Evolutionary conservation across 2,888 invertebrate species (phyloP).

Genomic region (Trachelus stipa): DNA sequence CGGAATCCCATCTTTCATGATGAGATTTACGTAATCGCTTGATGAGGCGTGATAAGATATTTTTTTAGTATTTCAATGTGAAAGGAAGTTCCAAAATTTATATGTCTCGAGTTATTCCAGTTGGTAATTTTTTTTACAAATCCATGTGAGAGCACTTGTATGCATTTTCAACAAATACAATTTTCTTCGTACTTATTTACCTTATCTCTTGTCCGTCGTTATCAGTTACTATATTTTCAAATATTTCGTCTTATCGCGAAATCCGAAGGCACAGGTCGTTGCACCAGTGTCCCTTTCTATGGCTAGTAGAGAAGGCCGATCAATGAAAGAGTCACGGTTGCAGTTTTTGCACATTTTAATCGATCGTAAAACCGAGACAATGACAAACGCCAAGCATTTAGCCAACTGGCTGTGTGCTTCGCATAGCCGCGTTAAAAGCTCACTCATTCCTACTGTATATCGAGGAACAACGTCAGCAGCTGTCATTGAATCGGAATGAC

Average conservation of each 20-base stretch:
- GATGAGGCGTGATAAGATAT: slow-evolving; percentile 33
- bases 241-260: background rate
- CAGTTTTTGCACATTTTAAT: background rate
- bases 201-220: background rate
- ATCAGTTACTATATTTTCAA: background rate
- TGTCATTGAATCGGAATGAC: background rate
- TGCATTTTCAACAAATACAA: background rate
- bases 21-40: slow-evolving; percentile 42
- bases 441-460: background rate
- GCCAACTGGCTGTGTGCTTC: background rate
- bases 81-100: background rate
- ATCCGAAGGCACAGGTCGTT: background rate
- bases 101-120: background rate
- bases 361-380: background rate
- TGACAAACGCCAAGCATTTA: background rate
- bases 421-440: background rate
- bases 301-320: background rate
- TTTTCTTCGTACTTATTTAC: background rate
- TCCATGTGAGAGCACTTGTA: background rate
- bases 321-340: background rate
- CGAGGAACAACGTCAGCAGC: background rate
- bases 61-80: background rate
- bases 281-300: background rate
- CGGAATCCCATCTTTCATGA: slow-evolving; percentile 24
- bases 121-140: background rate